These are phyloP conservation scores for Chionis minor DNA, from an alignment of 2,113 vertebrate genomes.

Conservation along the genomic window DNA sequence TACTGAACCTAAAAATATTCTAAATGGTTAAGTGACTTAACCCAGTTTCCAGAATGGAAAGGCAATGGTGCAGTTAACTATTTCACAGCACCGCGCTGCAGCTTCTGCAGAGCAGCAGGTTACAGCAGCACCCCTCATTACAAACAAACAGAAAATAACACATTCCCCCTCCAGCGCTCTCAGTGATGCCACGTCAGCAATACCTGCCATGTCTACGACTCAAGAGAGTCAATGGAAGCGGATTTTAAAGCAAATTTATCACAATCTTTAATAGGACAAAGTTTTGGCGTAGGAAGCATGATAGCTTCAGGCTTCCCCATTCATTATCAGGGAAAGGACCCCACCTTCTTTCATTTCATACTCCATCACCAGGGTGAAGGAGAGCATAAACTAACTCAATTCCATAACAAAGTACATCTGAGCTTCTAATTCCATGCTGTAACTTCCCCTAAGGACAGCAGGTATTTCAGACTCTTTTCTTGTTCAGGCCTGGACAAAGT, in stretches of 20 bases:
- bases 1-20: slow-evolving; percentile 43
- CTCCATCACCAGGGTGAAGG: not conserved
- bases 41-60: slow-evolving; percentile 7
- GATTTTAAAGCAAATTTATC: not conserved
- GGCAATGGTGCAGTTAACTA: not conserved
- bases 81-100: not conserved
- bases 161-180: not conserved
- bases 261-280: not conserved
- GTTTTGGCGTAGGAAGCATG: not conserved
- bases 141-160: not conserved
- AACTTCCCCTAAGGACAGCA: not conserved
- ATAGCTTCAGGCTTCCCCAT: not conserved
- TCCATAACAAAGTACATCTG: not conserved
- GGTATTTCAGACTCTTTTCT: not conserved
- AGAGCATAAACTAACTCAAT: not conserved
- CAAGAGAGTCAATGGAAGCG: not conserved
- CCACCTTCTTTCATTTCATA: not conserved
- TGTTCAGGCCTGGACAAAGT: not conserved
- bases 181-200: not conserved
- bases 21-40: slow-evolving; percentile 27
- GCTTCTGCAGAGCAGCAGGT: not conserved
- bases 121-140: not conserved
- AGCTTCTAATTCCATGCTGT: not conserved
- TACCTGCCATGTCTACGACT: fast-evolving
- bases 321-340: not conserved